phyloP scores from a whole-genome alignment of 1,140 invertebrate genomes.

The Calycopis cecrops region DNA sequence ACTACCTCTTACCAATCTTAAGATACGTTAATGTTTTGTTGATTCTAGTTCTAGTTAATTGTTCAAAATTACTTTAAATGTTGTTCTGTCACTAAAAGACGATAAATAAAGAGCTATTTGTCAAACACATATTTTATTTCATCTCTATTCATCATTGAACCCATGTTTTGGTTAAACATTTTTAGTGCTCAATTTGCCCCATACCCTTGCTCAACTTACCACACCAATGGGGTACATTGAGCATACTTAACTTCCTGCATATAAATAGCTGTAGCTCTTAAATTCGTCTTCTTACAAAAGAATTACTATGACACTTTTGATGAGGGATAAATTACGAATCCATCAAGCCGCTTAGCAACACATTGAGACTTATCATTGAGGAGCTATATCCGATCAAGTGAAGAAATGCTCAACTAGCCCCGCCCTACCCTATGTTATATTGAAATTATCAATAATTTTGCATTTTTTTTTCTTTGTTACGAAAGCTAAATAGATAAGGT shows the following conservation, averaged over 20 bases:
- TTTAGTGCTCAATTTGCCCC: slow-evolving; percentile 31
- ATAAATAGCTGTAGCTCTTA: slow-evolving; percentile 31
- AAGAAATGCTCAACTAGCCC: slow-evolving; percentile 38
- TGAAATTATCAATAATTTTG: too few relatives aligned
- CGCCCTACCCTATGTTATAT: too few relatives aligned
- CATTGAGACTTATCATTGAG: slow-evolving; percentile 31
- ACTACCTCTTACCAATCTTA: too few relatives aligned
- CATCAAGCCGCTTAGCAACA: slow-evolving; percentile 22
- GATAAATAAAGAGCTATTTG: slow-evolving; percentile 31
- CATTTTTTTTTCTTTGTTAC: too few relatives aligned
- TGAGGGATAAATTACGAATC: slow-evolving; percentile 29
- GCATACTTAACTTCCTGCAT: slow-evolving; percentile 30
- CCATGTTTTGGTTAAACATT: slow-evolving; percentile 24
- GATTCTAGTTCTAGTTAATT: slow-evolving; percentile 27
- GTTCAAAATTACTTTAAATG: slow-evolving; percentile 25
- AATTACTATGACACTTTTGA: slow-evolving; percentile 32
- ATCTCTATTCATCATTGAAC: slow-evolving; percentile 28
- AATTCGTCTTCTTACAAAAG: slow-evolving; percentile 25
- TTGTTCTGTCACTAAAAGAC: slow-evolving; percentile 29
- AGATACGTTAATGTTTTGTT: slow-evolving; percentile 25
- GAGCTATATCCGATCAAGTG: slow-evolving; percentile 28
- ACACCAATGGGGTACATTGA: slow-evolving; percentile 29
- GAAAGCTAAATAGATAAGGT: too few relatives aligned
- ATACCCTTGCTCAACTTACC: slow-evolving; percentile 34
- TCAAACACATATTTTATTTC: slow-evolving; percentile 32